Percentiles rank a stretch among this genome's conserved stretches.
Conservation (phyloP, 2,888 invertebrate species). For the Epinotia demarniana region DNA sequence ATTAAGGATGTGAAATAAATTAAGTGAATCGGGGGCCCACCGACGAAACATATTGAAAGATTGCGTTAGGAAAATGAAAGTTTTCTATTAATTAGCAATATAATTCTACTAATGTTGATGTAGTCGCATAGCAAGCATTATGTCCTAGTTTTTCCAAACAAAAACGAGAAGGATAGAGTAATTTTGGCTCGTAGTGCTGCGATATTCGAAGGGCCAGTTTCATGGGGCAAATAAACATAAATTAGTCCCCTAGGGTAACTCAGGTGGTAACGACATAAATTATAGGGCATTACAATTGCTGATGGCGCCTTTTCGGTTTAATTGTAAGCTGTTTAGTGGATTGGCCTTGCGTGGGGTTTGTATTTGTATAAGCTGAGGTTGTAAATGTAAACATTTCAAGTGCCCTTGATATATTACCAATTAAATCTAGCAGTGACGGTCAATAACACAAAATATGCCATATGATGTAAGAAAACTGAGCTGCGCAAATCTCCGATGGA, state of each 20-base stretch:
- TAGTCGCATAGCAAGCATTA: background rate
- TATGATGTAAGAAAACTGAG: too few species aligned
- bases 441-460: too few species aligned
- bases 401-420: too few species aligned
- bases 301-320: constrained; percentile 35
- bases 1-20: too few species aligned
- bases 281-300: constrained; percentile 41
- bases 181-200: constrained; percentile 1
- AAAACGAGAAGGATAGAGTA: constrained; percentile 3
- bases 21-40: too few species aligned
- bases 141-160: background rate
- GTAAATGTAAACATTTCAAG: background rate
- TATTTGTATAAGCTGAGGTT: background rate
- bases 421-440: too few species aligned
- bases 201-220: constrained; percentile 32
- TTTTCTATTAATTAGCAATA: background rate
- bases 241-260: constrained; percentile 42
- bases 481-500: too few species aligned
- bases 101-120: too few species aligned
- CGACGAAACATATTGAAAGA: background rate
- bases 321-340: constrained; percentile 23
- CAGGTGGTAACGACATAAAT: constrained; percentile 43
- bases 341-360: background rate
- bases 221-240: constrained; percentile 38
- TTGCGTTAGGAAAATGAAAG: background rate